Percentiles rank a stretch among this genome's conserved stretches.
Evolutionary conservation across 2,113 vertebrate species (phyloP).

Genomic region (Atrichornis clamosus): DNA sequence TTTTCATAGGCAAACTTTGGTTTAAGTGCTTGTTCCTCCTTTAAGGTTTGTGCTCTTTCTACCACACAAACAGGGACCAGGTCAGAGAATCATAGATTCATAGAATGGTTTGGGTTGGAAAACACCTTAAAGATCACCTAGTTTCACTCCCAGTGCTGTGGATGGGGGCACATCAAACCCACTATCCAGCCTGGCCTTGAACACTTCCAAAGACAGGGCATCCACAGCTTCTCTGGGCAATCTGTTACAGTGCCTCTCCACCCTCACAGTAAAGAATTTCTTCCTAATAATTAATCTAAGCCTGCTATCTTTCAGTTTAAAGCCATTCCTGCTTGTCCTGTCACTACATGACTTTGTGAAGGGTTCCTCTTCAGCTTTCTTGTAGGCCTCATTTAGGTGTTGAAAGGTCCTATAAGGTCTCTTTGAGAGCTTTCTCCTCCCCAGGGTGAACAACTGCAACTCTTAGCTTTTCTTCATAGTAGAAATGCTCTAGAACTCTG

Average conservation of each 20-base stretch:
- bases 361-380: not conserved
- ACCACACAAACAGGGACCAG: not conserved
- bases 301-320: not conserved
- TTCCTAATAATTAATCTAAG: not conserved
- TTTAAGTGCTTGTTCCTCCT: not conserved
- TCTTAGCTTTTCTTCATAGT: not conserved
- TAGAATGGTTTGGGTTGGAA: not conserved
- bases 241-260: not conserved
- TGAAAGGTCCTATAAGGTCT: not conserved
- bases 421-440: not conserved
- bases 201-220: not conserved
- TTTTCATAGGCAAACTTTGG: not conserved
- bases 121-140: not conserved
- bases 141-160: not conserved
- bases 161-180: not conserved
- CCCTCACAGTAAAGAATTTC: not conserved
- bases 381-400: not conserved
- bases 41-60: not conserved
- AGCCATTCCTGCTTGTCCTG: not conserved
- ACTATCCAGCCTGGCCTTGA: not conserved
- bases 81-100: not conserved
- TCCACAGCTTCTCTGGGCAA: not conserved
- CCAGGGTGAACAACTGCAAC: not conserved
- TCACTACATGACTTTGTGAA: not conserved
- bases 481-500: not conserved